Evolutionary conservation across 2,797 vertebrate species (phyloP).

Genomic region (Siniperca scherzeri): DNA sequence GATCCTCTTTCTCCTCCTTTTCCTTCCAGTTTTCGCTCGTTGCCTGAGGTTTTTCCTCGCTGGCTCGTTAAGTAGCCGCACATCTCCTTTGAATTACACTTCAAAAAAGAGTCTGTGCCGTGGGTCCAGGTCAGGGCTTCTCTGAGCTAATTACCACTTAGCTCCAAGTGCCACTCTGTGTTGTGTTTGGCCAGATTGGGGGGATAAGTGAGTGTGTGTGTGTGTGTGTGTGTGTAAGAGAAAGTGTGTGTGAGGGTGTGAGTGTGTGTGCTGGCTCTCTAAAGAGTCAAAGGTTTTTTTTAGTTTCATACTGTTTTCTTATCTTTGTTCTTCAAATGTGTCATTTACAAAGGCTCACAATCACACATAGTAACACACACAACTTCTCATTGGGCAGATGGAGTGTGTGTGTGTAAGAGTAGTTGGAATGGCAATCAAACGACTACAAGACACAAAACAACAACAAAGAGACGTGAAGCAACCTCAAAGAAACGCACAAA

Average conservation of each 20-base stretch:
- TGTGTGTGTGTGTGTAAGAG: neutral
- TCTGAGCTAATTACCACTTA: conserved; percentile 77
- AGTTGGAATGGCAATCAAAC: neutral
- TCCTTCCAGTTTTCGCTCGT: neutral
- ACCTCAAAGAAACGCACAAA: too few relatives aligned
- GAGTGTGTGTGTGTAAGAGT: conserved; percentile 10
- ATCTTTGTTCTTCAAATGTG: conserved; percentile 31
- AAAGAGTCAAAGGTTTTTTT: conserved; percentile 8
- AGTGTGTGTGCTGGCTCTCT: neutral
- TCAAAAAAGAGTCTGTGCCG: conserved; percentile 83
- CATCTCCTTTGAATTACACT: conserved; percentile 84
- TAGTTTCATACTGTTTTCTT: conserved; percentile 19
- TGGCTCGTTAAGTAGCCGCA: conserved; percentile 82
- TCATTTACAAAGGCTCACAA: conserved; percentile 9
- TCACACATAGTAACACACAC: conserved; percentile 13
- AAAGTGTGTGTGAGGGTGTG: conserved; percentile 11
- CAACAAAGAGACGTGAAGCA: neutral
- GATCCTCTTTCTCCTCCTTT: conserved; percentile 20
- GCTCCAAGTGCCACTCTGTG: conserved; percentile 78
- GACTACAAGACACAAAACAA: neutral
- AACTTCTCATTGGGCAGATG: conserved; percentile 20
- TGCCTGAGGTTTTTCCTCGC: conserved; percentile 69
- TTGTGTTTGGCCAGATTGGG: conserved; percentile 24
- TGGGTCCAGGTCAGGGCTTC: conserved; percentile 72
- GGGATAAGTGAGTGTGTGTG: neutral